Evolutionary conservation across 2,113 vertebrate species (phyloP).

Genomic region (Burhinus bistriatus): DNA sequence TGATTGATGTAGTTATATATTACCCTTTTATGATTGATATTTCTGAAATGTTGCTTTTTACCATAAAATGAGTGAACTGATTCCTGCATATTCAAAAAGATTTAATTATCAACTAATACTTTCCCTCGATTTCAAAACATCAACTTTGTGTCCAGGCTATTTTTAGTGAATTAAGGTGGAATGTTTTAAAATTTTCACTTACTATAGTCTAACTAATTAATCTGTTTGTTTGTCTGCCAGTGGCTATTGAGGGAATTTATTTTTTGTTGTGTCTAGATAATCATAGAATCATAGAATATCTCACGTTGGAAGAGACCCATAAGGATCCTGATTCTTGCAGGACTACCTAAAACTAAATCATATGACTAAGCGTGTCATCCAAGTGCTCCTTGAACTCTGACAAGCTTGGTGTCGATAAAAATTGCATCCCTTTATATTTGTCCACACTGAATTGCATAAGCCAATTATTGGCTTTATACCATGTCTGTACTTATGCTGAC

Average conservation of each 20-base stretch:
- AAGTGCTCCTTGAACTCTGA: not conserved
- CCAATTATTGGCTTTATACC: not conserved
- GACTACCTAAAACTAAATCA: not conserved
- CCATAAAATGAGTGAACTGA: not conserved
- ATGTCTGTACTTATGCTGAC: not conserved
- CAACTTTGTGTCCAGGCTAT: not conserved
- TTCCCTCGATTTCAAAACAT: not conserved
- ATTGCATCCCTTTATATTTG: not conserved
- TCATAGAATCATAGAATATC: not conserved
- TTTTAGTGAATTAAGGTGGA: not conserved
- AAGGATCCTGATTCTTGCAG: not conserved
- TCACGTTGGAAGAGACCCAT: not conserved
- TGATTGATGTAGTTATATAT: not conserved
- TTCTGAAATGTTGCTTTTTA: not conserved
- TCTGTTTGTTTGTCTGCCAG: not conserved
- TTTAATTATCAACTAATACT: not conserved
- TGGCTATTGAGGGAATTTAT: not conserved
- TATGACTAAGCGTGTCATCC: accelerated
- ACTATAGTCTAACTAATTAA: not conserved
- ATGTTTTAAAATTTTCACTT: not conserved
- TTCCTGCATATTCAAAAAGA: not conserved
- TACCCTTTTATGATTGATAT: not conserved
- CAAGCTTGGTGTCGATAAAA: not conserved
- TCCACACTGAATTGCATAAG: not conserved
- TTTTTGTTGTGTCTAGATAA: not conserved